These are phyloP conservation scores for Phylloscopus whistleri DNA, from an alignment of 2,113 vertebrate species.

Conservation along the genomic window DNA sequence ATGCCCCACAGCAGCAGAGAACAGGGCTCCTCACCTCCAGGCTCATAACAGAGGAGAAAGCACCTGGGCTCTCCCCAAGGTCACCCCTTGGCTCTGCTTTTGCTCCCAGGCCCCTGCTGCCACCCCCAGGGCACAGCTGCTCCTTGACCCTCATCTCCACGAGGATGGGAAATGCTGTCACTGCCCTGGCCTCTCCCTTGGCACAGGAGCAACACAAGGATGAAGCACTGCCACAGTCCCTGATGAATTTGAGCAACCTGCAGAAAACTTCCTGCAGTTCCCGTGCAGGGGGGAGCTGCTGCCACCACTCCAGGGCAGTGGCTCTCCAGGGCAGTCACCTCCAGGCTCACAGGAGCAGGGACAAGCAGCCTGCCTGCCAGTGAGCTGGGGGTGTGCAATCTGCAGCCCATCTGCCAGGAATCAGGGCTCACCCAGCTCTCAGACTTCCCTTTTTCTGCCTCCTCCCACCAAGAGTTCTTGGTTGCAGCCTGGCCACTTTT, in stretches of 20 bases:
- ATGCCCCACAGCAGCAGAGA: not conserved
- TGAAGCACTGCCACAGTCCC: rapidly evolving
- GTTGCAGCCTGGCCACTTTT: not conserved
- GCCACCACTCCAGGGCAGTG: not conserved
- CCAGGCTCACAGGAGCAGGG: not conserved
- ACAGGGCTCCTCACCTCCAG: not conserved
- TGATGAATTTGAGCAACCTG: not conserved
- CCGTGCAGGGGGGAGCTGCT: not conserved
- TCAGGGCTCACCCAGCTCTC: not conserved
- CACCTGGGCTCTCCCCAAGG: rapidly evolving
- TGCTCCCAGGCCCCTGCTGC: not conserved
- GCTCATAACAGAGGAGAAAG: not conserved
- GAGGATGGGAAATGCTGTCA: not conserved
- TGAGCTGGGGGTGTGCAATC: not conserved
- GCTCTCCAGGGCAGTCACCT: not conserved
- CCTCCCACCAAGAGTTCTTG: not conserved
- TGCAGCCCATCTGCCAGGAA: not conserved
- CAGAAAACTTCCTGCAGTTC: not conserved
- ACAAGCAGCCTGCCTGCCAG: not conserved
- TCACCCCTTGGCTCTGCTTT: rapidly evolving
- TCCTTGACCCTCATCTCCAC: not conserved
- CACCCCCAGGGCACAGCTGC: not conserved
- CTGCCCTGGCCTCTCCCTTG: not conserved
- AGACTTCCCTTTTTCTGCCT: not conserved
- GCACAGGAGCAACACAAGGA: not conserved